Evolutionary conservation across 2,797 vertebrate species (phyloP), one percentile per base, ranked within the genome.

Genomic region (Rhabdomys pumilio): DNA sequence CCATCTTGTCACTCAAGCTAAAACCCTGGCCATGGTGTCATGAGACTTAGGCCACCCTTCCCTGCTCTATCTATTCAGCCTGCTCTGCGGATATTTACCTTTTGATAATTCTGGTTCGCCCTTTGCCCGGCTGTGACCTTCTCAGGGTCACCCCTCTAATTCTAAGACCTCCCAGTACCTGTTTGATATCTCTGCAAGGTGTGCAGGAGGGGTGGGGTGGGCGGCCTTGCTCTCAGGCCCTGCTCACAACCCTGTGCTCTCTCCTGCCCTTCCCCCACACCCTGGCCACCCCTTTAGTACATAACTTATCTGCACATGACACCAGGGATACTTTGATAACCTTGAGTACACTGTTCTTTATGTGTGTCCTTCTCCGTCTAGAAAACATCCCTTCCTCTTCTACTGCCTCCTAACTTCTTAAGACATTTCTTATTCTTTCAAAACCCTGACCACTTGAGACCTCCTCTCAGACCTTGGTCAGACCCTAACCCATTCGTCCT

Each of bases 371-470:
- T 87, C 14, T 90, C 76, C 38, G 55, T 61, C 90, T 84, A 47
- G 57, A 72, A 34, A 34, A 14, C 6, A 20, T 65, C 44, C 24
- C 81, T 81, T 61, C 15, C 47, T 22, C 63, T 90, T 67, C 79
- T n/a, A 3, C 41, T 20, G 55, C 50, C 75, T 79, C 34, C 72
- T 44, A 75, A 57, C 65, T 79, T 95, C 61, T 65, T 55, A n/a
- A 96, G 57, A 29, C 63, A 80, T 57, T 91, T 29, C 22, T 73
- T 69, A 41, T 76, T 87, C 72, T 93, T 94, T 79, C n/a, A 69
- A 69, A 96, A 53, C 79, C 34, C 75, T 57, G 50, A 76, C 50
- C 7, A 3, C 34, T 10, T 79, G 13, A 82, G 63, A 55, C 41
- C 67, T 90, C 50, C 57, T 92, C 61, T 89, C 17, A 7, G 80